Base-by-base conservation (phyloP, 2,113 vertebrate species). In the Archocentrus centrarchus region DNA sequence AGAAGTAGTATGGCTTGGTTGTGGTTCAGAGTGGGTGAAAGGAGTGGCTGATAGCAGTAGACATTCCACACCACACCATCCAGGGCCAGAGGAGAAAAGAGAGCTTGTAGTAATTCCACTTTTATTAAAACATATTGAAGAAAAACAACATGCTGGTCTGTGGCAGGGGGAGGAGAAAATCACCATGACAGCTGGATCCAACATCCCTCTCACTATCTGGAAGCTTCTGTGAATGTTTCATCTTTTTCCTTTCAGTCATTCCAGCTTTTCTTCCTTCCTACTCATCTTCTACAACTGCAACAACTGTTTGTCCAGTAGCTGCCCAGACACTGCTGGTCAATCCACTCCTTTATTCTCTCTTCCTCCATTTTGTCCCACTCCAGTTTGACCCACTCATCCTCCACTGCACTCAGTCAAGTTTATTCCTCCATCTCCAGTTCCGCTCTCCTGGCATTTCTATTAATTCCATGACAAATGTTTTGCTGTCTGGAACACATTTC, bases 121-220 rank as follows among this genome's bases (percentile, higher is more conserved):
- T 96, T 96, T 96, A 96, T 96, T 96, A 95, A 96, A 96, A 94
- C 79, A 94, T 92, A 93, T 88, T 93, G 92, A 94, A 92, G 88
- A 90, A 93, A 92, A 94, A 94, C 85, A 94, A 89, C 81, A 88
- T 41, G 86, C 58, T 79, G 82, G 63, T 60, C 80, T 80, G 80
- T 82, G 80, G 81, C 41, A 78, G 82, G 60, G 86, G 83, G 78
- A 85, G 60, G 58, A 89, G 83, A 80, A 89, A 93, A 92, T 88
- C 89, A 82, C 87, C 89, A 86, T 90, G 92, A 92, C 83, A 35
- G 77, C 70, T 61, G 47, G 63, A 88, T 80, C 81, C 77, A 73
- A 63, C 7, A 37, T 60, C 76, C 59, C 18, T 47, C 83, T 79
- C 5, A 18, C 59, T 81, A 59, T 82, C 61, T 78, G 50, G 44